These are phyloP conservation scores for Tortricodes alternella DNA, from an alignment of 2,888 invertebrate species.

Conservation along the genomic window DNA sequence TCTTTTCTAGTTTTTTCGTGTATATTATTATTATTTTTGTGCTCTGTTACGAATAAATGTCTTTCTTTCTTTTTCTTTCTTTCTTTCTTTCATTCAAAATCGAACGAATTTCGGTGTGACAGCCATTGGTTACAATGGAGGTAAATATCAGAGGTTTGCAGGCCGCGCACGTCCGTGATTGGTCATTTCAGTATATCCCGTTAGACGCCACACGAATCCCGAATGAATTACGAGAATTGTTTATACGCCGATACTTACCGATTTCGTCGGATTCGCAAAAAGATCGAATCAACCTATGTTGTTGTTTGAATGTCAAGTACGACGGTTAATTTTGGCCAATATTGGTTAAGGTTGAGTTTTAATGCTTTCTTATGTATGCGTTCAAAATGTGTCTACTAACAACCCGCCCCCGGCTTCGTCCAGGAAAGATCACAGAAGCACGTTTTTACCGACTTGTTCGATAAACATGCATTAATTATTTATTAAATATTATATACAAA, in stretches of 20 bases:
- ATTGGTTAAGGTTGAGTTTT: not conserved
- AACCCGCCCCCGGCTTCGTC: too few species aligned
- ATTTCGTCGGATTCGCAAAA: slow-evolving; percentile 50
- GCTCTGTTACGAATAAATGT: too few species aligned
- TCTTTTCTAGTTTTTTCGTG: too few species aligned
- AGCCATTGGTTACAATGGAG: slow-evolving; percentile 42
- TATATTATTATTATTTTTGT: too few species aligned
- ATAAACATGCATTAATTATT: too few species aligned
- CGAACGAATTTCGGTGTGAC: slow-evolving; percentile 49
- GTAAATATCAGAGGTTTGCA: slow-evolving; percentile 60
- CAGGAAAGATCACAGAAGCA: too few species aligned
- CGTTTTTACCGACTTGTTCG: too few species aligned
- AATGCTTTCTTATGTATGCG: too few species aligned
- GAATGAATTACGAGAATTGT: slow-evolving; percentile 72
- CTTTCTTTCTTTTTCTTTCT: too few species aligned
- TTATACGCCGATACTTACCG: slow-evolving; percentile 55
- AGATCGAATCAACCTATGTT: slow-evolving; percentile 44
- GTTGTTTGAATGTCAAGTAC: slow-evolving; percentile 29
- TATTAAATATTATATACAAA: too few species aligned
- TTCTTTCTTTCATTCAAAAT: not conserved
- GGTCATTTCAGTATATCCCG: slow-evolving; percentile 80
- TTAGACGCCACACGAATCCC: slow-evolving; percentile 68
- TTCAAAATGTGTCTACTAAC: too few species aligned
- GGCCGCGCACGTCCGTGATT: slow-evolving; percentile 71
- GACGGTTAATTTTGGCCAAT: not conserved